Evolutionary conservation across 2,113 vertebrate genomes (phyloP).

Genomic region (Hippolais icterina): DNA sequence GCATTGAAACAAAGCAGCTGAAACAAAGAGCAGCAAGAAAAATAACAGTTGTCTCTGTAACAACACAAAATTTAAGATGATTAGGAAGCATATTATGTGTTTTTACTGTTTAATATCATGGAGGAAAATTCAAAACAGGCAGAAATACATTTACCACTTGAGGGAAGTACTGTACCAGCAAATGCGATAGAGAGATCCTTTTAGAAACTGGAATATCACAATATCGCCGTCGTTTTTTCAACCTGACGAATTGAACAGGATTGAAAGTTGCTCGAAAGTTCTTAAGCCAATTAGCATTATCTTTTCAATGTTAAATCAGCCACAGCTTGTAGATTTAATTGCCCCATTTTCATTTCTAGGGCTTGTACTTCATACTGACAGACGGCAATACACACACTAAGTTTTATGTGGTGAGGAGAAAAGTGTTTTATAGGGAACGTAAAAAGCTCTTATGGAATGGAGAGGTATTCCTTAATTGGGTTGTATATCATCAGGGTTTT

Average conservation of each 20-base stretch:
- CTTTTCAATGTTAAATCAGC: conserved; percentile 39
- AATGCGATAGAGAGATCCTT: background rate
- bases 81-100: background rate
- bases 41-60: background rate
- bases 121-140: background rate
- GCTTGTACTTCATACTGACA: conserved; percentile 2
- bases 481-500: conserved; percentile 49
- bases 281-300: conserved; percentile 18
- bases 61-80: background rate
- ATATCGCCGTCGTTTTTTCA: background rate
- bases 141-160: conserved; percentile 32
- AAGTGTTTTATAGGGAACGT: conserved; percentile 49
- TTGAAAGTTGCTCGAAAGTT: background rate
- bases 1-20: background rate
- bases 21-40: background rate
- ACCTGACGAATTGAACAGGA: background rate
- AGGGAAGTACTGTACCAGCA: conserved; percentile 24
- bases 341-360: conserved; percentile 28
- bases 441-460: conserved; percentile 30
- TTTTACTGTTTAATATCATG: background rate
- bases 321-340: conserved; percentile 23
- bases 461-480: conserved; percentile 39
- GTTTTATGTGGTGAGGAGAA: conserved; percentile 36
- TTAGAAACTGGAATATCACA: background rate
- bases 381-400: background rate